phyloP scores from a whole-genome alignment of 2,888 invertebrate species.

The Miltochrista miniata region DNA sequence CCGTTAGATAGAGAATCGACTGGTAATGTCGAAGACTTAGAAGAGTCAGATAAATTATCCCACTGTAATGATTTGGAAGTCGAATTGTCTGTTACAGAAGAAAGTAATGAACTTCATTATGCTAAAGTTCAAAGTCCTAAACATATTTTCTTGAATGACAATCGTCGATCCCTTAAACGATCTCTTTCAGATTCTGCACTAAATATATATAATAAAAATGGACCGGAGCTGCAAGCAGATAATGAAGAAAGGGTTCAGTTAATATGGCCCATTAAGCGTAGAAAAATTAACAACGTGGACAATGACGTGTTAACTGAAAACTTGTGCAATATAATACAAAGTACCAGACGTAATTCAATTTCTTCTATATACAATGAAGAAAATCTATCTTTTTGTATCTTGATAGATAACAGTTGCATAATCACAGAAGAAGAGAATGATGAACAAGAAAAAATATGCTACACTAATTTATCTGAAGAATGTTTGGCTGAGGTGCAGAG shows the following conservation, averaged over 20 bases:
- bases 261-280: constrained; percentile 54
- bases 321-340: constrained; percentile 57
- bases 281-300: constrained; percentile 47
- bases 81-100: constrained; percentile 8
- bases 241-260: constrained; percentile 33
- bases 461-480: constrained; percentile 56
- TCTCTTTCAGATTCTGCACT: constrained; percentile 73
- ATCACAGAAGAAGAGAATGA: constrained; percentile 64
- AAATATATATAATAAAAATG: constrained; percentile 33
- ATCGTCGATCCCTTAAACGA: constrained; percentile 52
- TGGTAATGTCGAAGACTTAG: not conserved
- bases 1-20: too few relatives aligned
- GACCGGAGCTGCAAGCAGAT: constrained; percentile 28
- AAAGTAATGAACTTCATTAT: constrained; percentile 10
- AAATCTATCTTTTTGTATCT: constrained; percentile 71
- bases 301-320: constrained; percentile 49
- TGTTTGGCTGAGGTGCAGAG: constrained; percentile 44
- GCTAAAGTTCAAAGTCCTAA: constrained; percentile 11
- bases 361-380: constrained; percentile 66
- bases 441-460: constrained; percentile 59
- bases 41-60: not conserved
- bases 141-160: constrained; percentile 10
- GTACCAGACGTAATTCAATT: constrained; percentile 70
- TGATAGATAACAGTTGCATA: constrained; percentile 70
- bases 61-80: not conserved